Base-by-base conservation (phyloP, 2,888 invertebrate genomes). In the Cremastinae sp. region DNA sequence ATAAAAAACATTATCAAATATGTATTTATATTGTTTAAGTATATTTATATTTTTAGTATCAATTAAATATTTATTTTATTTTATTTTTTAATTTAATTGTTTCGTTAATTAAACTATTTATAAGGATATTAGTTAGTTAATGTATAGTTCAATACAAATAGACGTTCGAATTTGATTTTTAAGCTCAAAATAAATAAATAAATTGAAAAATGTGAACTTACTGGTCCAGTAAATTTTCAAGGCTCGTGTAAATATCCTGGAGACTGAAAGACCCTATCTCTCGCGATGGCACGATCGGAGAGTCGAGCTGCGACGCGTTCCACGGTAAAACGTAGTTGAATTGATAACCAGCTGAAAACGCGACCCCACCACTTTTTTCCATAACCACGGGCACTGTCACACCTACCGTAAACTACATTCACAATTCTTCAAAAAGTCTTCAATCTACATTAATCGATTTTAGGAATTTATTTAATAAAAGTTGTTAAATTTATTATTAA, bases 281-380 rank as follows among this genome's bases (percentile, higher is more conserved):
- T 38, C 89, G 85, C 34, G 84, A 84, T 9, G 84, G 82, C 70
- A 87, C 75, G 61, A 86, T 72, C 54, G 79, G 82, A 34, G 87
- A 81, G 77, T 86, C 84, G 14, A 89, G 80, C 75, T 90, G 86
- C 77, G 86, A 85, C 80, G 83, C 66, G 81, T 90, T 88, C 82
- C 83, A 86, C 28, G 89, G 89, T 75, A 89, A 79, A 36, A 58
- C 81, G 81, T 85, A 89, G 81, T 89, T 89, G 81, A 89, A 84
- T 84, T 89, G 89, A 82, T 84, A 89, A 59, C 84, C 89, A 28
- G 80, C 74, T 49, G 83, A 80, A 81, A 84, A 87, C 47, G 80
- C 83, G 45, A 89, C 51, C 56, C 83, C 83, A 38, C 89, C 89
- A 43, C 79, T 83, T 79, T 87, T 85, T 79, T 75, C 83, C 84